Conservation (phyloP, 2,113 vertebrate species). For the Poicephalus gulielmi region DNA sequence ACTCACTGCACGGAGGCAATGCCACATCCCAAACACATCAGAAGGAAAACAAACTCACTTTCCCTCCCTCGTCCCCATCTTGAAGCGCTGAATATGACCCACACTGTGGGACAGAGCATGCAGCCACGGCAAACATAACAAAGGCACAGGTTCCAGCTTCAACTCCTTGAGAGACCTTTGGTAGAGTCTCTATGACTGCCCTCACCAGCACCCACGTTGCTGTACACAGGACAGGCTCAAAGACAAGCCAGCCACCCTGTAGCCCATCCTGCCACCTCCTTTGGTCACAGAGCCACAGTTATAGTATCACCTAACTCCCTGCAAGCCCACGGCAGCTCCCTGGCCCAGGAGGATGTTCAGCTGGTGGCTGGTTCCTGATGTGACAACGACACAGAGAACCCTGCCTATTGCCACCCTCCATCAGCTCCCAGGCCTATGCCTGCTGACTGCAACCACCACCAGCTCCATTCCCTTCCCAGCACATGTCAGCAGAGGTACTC, state of each 20-base stretch:
- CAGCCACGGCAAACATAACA: not conserved
- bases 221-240: not conserved
- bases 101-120: not conserved
- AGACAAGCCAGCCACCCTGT: not conserved
- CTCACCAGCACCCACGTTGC: rapidly evolving
- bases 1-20: not conserved
- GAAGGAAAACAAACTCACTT: not conserved
- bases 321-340: not conserved
- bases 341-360: not conserved
- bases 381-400: not conserved
- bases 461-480: not conserved
- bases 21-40: not conserved
- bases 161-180: not conserved
- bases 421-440: not conserved
- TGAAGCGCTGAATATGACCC: not conserved
- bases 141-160: not conserved
- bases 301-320: not conserved
- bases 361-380: not conserved
- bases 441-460: not conserved
- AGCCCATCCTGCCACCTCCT: not conserved
- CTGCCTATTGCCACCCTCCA: not conserved
- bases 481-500: not conserved
- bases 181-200: not conserved
- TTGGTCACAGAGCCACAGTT: not conserved
- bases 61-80: not conserved